A percentile compares a stretch with the other conserved stretches of the same genome.
phyloP scores from a whole-genome alignment of 2,113 vertebrate genomes.

The Erythrocebus patas region DNA sequence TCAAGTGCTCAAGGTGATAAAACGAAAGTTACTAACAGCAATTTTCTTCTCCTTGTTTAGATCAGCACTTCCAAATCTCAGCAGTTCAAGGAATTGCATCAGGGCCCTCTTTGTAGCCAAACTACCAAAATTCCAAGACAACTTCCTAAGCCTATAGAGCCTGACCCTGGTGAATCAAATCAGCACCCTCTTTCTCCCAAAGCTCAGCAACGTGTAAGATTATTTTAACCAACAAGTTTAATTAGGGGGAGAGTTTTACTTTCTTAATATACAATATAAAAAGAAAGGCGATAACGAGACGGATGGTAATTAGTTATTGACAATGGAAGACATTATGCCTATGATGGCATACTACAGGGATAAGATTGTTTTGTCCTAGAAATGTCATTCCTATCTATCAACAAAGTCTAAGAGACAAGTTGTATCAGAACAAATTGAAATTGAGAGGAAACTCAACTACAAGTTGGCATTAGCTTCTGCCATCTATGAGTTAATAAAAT shows the following conservation, averaged over 20 bases:
- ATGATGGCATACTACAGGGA: not conserved
- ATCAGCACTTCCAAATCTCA: not conserved
- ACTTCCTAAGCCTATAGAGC: not conserved
- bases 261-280: not conserved
- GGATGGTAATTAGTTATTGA: not conserved
- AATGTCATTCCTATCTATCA: not conserved
- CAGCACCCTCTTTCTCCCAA: not conserved
- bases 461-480: not conserved
- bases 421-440: not conserved
- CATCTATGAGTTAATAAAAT: conserved; percentile 10
- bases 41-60: not conserved
- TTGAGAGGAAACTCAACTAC: not conserved
- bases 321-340: not conserved
- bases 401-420: not conserved
- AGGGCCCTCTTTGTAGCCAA: not conserved
- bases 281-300: not conserved
- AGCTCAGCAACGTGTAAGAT: not conserved
- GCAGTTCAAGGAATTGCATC: too few species aligned
- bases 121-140: not conserved
- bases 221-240: not conserved
- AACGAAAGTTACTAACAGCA: not conserved
- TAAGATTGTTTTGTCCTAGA: not conserved
- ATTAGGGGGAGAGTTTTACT: not conserved
- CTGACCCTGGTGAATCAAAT: not conserved
- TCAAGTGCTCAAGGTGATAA: not conserved